phyloP scores from a whole-genome alignment of 2,113 vertebrate species.

The Rutilus rutilus region DNA sequence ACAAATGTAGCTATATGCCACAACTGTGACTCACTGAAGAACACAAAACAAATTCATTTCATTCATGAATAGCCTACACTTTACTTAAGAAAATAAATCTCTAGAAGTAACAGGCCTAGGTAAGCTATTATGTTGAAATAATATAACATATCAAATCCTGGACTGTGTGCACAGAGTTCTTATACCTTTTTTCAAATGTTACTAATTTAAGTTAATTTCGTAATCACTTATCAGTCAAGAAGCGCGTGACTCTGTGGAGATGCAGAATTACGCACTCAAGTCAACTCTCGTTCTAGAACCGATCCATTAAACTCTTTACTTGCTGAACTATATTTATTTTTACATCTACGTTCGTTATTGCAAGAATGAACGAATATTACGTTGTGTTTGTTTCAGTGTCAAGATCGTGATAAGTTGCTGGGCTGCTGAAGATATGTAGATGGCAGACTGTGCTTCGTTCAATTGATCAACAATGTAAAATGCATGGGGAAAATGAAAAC shows the following conservation, averaged over 20 bases:
- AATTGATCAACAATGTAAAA: background rate
- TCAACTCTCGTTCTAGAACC: background rate
- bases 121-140: too few species aligned
- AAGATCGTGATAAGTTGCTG: background rate
- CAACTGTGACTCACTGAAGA: background rate
- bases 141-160: too few species aligned
- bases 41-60: background rate
- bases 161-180: background rate
- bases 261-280: background rate
- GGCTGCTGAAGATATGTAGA: background rate
- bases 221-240: background rate
- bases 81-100: background rate
- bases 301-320: background rate
- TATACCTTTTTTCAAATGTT: background rate
- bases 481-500: background rate
- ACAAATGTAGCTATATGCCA: background rate
- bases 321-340: background rate
- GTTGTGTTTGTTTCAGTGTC: conserved; percentile 21
- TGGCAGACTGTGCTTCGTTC: background rate
- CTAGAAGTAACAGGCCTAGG: too few species aligned
- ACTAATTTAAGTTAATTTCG: background rate
- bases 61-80: background rate
- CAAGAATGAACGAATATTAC: background rate
- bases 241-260: background rate
- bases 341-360: background rate